Evolutionary conservation across 2,888 invertebrate species (phyloP), one percentile per base, ranked within the genome.

Genomic region (Helleia helle): DNA sequence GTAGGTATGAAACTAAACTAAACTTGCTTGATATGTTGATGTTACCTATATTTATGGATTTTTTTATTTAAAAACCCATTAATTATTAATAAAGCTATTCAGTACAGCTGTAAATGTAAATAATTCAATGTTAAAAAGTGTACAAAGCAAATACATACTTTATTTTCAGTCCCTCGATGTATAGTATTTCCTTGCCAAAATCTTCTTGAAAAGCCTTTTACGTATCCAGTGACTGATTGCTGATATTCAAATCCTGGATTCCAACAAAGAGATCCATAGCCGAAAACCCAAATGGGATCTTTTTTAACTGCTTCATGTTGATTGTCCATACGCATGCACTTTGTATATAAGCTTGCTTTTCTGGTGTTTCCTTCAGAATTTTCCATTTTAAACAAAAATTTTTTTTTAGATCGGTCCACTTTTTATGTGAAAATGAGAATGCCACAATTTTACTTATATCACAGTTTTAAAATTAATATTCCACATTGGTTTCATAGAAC

Each of bases 221-320:
- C 87, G 62, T 91, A 92, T n/a, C 98, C 97, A 8, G 91, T 90
- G 8, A 93, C 80, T 43, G 92, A 92, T 59, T 90, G 89, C 56
- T 90, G 87, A 66, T 91, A 96, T 39, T 91, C 90, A 69, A 98
- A 97, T 38, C 97, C 97, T 0, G 95, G 95, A 74, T 94, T 90
- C 97, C 97, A 98, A 75, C 97, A 94, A 36, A 98, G 75, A 0
- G 96, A 97, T 2, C 98, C 98, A 60, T 98, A 98, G 1, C 97
- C 98, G 65, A 97, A 98, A 15, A 98, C 89, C 96, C 96, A 98
- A 63, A 93, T 69, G 12, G 86, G 81, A 43, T 86, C 85, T 36
- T 70, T 81, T 37, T 48, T 56, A 25, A 54, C 64, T 38, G 69
- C 68, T 36, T 59, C 58, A 17, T 44, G 12, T 11, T 34, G 17